These are phyloP conservation scores for Clupea harengus DNA, from an alignment of 2,113 vertebrate genomes.

Conservation along the genomic window DNA sequence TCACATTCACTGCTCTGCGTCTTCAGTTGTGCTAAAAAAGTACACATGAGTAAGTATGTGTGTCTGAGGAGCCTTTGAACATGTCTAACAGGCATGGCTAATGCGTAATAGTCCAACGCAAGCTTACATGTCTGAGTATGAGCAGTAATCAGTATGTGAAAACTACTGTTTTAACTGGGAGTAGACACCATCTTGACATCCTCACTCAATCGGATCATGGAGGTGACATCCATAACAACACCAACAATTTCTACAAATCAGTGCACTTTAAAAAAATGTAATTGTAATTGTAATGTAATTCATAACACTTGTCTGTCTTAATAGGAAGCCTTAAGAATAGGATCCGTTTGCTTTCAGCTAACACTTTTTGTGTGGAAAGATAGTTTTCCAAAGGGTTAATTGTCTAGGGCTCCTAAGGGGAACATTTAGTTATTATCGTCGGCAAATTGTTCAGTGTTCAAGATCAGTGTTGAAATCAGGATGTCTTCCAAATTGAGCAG, in stretches of 20 bases:
- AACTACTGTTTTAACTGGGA: background rate
- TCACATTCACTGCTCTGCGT: background rate
- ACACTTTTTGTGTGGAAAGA: background rate
- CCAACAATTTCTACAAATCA: background rate
- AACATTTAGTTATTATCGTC: background rate
- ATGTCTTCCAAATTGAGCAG: constrained; percentile 7
- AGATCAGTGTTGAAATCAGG: constrained; percentile 4
- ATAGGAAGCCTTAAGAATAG: background rate
- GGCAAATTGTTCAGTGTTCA: background rate
- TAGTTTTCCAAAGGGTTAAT: background rate
- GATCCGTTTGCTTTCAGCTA: background rate
- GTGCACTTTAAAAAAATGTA: background rate
- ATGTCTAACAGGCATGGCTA: background rate
- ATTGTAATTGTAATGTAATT: too few species aligned
- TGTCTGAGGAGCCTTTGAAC: background rate
- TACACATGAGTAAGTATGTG: background rate
- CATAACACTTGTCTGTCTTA: background rate
- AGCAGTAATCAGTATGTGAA: background rate
- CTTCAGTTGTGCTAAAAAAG: background rate
- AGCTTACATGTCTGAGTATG: background rate
- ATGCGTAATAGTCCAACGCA: background rate
- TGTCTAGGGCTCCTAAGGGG: background rate
- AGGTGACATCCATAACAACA: background rate
- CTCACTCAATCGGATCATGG: background rate
- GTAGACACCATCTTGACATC: background rate